A percentile compares a stretch with the other conserved stretches of the same genome.
Evolutionary conservation across 1,140 invertebrate genomes (phyloP).

Genomic region (Drosophila pallidifrons): DNA sequence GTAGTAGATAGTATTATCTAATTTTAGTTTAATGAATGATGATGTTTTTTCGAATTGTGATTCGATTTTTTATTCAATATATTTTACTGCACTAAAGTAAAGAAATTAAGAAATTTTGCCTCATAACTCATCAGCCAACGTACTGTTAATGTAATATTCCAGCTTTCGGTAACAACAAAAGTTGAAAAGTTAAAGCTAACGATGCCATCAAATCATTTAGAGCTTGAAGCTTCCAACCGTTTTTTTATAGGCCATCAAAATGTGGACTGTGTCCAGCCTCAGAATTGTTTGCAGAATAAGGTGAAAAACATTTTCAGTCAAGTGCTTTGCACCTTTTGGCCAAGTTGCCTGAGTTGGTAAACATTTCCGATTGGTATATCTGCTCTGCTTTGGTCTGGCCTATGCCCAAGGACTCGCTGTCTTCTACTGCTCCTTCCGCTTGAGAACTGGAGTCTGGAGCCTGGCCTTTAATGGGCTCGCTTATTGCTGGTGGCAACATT

Average conservation of each 20-base stretch:
- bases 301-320: conserved; percentile 1
- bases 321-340: conserved; percentile 4
- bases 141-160: background rate
- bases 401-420: background rate
- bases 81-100: no score
- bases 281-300: background rate
- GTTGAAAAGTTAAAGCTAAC: conserved; percentile 7
- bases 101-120: no score
- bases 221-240: background rate
- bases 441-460: background rate
- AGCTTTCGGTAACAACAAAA: background rate
- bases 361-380: conserved; percentile 18
- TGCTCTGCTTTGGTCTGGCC: background rate
- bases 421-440: background rate
- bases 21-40: no score
- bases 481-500: conserved; percentile 54
- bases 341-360: background rate
- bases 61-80: no score
- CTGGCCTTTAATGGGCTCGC: conserved; percentile 18
- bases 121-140: background rate
- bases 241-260: conserved; percentile 14
- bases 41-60: no score
- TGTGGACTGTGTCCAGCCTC: conserved; percentile 8
- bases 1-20: no score
- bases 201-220: conserved; percentile 5